Base-by-base conservation (phyloP, 1,140 invertebrate genomes). In the Platorchestia sp. region DNA sequence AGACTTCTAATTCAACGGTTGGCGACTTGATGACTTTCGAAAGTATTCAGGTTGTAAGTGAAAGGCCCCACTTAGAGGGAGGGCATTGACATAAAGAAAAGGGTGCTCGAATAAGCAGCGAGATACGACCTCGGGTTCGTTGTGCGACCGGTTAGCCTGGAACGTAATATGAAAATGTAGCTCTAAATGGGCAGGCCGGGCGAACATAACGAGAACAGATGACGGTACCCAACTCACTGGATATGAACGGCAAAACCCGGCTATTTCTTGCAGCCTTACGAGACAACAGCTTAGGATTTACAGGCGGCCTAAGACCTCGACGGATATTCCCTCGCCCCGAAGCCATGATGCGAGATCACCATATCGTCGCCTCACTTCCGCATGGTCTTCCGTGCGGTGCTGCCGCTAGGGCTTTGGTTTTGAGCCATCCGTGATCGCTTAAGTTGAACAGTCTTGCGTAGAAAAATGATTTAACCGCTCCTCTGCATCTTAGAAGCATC, bases 141-240 rank as follows among this genome's bases (percentile, higher is more conserved):
- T 93, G 91, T 93, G 91, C 91, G 91, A 93, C 91, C 91, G 91
- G 91, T 93, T 93, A 93, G 45, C 91, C 91, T 19, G 43, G 91
- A 93, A 93, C 91, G 91, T 93, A 93, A 93, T 93, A 93, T 93
- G 91, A 93, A 93, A 93, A 93, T 93, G 91, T 93, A 93, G 91
- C 91, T 93, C 91, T 93, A 93, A 93, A 93, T 93, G 91, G 91
- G 91, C 44, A 42, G 91, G 91, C 45, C 91, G 91, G 47, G 91
- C 91, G 91, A 44, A 93, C 91, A 93, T 93, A 93, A 93, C 91
- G 91, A 93, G 91, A 93, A 93, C 91, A 44, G 91, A 93, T 93
- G 91, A 93, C 45, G 91, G 91, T 45, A 45, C 91, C 91, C 91
- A 93, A 93, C 43, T 93, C 91, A 93, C 43, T 93, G 91, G 91